Base-by-base conservation (phyloP, 2,797 vertebrate species). In the Oryzias sinensis region DNA sequence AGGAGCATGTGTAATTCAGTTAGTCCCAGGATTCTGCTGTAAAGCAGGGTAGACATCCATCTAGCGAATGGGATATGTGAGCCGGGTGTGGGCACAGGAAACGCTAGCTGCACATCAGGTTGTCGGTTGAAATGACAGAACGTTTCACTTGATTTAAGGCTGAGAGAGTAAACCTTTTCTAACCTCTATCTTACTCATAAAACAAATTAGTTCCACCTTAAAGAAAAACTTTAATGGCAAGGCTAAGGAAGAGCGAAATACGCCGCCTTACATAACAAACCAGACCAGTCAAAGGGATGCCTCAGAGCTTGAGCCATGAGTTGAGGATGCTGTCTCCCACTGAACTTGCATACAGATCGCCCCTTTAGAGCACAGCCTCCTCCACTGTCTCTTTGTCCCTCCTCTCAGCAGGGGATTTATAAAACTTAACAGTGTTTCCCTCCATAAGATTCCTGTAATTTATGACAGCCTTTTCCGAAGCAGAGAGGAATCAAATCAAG, bases 1-100 rank as follows among this genome's bases (percentile, higher is more conserved):
- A 72, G 69, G 69, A 66, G 73, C 72, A 65, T 65, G 68, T 75
- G 85, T 90, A 90, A 92, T 92, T 92, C 76, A 90, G 90, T 93
- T 90, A 90, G 82, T 86, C 84, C 82, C 75, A 68, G 57, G 44
- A 82, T 84, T 86, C 81, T 81, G 83, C 80, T 87, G 82, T 68
- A 77, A 69, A 83, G 80, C 65, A 76, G 82, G 72, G 76, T 70
- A 62, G 80, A 84, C 67, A 68, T 86, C 74, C 74, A 81, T 91
- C 79, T 74, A 69, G 75, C 46, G 75, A 68, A 44, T 56, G 73
- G 62, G 68, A 79, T 70, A 62, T 68, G 64, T 65, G 77, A 72
- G 67, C 62, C 69, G 59, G 55, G 47, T 70, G 44, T 53, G 56
- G 46, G 60, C 60, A 64, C 61, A 40, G 41, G 71, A 72, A 56